Conservation (phyloP, 2,113 vertebrate genomes). For the Clinocottus analis region DNA sequence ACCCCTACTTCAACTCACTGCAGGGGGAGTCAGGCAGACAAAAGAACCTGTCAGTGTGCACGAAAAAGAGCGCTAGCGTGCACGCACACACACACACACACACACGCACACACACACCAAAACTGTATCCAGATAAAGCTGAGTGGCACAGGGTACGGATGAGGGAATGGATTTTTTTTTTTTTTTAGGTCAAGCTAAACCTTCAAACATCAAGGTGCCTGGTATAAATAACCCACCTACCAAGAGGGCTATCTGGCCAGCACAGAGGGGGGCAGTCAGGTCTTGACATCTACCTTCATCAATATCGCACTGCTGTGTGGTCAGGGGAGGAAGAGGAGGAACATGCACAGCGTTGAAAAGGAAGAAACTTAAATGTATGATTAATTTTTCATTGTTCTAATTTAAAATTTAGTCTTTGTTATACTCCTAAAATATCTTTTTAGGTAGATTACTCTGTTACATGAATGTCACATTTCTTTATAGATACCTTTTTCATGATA, state of each 20-base stretch:
- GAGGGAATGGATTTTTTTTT: conserved; percentile 44
- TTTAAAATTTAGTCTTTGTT: not conserved
- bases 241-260: conserved; percentile 41
- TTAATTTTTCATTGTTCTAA: not conserved
- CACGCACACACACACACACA: conserved; percentile 17
- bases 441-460: not conserved
- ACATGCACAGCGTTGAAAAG: not conserved
- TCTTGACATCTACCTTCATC: conserved; percentile 53
- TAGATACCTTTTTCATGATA: not conserved
- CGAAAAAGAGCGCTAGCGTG: not conserved
- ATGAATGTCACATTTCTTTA: not conserved
- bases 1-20: conserved; percentile 45
- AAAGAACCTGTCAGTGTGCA: conserved; percentile 51
- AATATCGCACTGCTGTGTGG: conserved; percentile 30
- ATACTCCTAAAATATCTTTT: not conserved
- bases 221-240: conserved; percentile 56
- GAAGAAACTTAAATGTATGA: not conserved
- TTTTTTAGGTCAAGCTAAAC: conserved; percentile 55
- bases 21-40: conserved; percentile 56
- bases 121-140: conserved; percentile 51
- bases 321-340: conserved; percentile 2
- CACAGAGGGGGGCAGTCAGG: conserved; percentile 31
- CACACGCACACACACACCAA: conserved; percentile 33
- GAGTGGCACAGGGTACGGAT: conserved; percentile 52
- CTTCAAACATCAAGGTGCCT: conserved; percentile 63